Evolutionary conservation across 2,797 vertebrate species (phyloP), one percentile per base, ranked within the genome.

Genomic region (Tokudaia tokunoshimensis): DNA sequence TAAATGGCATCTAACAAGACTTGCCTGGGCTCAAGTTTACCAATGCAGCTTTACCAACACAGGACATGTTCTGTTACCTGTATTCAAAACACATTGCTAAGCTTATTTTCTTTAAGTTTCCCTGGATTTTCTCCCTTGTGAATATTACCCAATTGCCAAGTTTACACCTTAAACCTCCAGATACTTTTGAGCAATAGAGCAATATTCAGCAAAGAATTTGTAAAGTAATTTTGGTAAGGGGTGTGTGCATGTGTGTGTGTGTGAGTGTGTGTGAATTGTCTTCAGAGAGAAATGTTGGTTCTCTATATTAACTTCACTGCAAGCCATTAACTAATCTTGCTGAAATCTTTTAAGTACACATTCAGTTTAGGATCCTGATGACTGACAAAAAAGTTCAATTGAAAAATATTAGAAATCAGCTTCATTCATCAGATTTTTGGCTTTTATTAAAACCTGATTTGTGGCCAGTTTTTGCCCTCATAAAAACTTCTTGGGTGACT

Each of bases 21-120:
- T 97, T 96, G 84, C 72, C 89, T 67, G 37, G 95, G 94, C 89
- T 97, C 91, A 94, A 65, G 96, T 96, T 97, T 97, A 97, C 95
- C 92, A 92, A 95, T 96, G 95, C 94, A 78, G 91, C 95, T 95
- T 95, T 90, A 96, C 92, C 87, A 93, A 95, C 93, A 96, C 85
- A 97, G 96, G 97, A 97, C 94, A 96, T 74, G 95, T 96, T 97
- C 95, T 96, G 84, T 94, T 96, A 96, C 94, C 96, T 98, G 72
- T 94, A 97, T 97, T 96, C 92, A 96, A 97, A 98, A 94, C 97
- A 98, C 87, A 98, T 97, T 96, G 97, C 97, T 97, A 98, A 97
- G 92, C 94, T 94, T 96, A 97, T 97, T 97, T 96, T 97, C 95
- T 57, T 97, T 92, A 97, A 97, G 94, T 95, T 96, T 67, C 88